phyloP scores from a whole-genome alignment of 92 coral and sea anemone genomes.

The Zoanthus solanderi region DNA sequence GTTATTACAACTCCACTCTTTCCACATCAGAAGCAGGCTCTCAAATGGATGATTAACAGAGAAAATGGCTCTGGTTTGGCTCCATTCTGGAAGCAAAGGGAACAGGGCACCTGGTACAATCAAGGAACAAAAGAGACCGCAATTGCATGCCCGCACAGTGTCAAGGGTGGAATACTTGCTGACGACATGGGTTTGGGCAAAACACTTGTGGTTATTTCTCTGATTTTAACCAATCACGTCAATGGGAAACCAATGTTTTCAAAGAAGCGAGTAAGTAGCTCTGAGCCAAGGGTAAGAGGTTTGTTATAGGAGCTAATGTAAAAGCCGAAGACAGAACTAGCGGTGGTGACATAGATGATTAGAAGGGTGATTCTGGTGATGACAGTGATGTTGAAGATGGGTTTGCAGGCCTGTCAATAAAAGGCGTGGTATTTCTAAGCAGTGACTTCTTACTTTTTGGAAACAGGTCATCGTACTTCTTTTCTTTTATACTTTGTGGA shows the following conservation, averaged over 20 bases:
- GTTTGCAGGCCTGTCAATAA: too few relatives aligned
- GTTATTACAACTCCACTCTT: constrained; percentile 77
- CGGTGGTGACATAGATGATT: too few relatives aligned
- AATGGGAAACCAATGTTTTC: constrained; percentile 87
- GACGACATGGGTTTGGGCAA: constrained; percentile 94
- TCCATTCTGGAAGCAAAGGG: constrained; percentile 73
- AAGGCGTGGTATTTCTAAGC: too few relatives aligned
- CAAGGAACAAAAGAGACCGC: constrained; percentile 75
- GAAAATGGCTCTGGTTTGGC: constrained; percentile 84
- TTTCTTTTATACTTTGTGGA: too few relatives aligned
- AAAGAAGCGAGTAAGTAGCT: constrained; percentile 25
- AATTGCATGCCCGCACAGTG: constrained; percentile 68
- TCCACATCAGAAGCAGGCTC: constrained; percentile 85
- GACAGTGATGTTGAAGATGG: background rate
- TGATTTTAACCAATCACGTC: constrained; percentile 84
- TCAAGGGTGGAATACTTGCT: constrained; percentile 90
- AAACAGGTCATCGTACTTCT: too few relatives aligned
- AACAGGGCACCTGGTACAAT: constrained; percentile 72
- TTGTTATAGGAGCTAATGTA: background rate
- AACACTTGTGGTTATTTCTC: constrained; percentile 76
- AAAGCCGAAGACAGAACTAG: background rate
- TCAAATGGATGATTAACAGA: constrained; percentile 83
- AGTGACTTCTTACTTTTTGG: too few relatives aligned
- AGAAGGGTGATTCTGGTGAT: background rate
- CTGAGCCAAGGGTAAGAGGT: background rate